Percentiles rank a stretch among this genome's conserved stretches.
These are phyloP conservation scores for Erannis defoliaria DNA, from an alignment of 2,888 invertebrate species.

Conservation along the genomic window DNA sequence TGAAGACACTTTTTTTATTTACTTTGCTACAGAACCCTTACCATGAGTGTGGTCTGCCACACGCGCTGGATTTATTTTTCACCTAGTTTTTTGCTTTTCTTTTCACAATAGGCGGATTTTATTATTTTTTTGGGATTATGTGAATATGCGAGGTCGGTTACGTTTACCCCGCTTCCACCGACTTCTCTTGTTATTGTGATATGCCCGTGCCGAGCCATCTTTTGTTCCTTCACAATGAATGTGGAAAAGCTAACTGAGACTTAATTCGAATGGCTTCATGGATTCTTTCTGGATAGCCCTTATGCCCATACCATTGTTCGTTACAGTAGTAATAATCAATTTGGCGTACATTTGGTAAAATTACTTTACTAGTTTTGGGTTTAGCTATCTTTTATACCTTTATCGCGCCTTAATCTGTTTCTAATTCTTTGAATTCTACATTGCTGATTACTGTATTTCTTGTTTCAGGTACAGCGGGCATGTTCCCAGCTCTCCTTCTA, in stretches of 20 bases:
- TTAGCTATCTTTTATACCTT: not conserved
- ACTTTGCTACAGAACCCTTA: too few species aligned
- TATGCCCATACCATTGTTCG: slow-evolving; percentile 17
- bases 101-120: too few species aligned
- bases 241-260: slow-evolving; percentile 29
- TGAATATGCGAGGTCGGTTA: slow-evolving; percentile 14
- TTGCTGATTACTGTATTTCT: slow-evolving; percentile 6
- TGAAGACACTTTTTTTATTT: too few species aligned
- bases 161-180: slow-evolving; percentile 14
- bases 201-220: slow-evolving; percentile 12
- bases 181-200: slow-evolving; percentile 19
- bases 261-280: slow-evolving; percentile 24
- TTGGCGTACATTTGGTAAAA: not conserved
- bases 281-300: slow-evolving; percentile 16
- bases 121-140: slow-evolving; percentile 8
- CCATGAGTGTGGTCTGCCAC: too few species aligned
- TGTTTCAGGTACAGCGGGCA: slow-evolving; percentile 26
- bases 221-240: slow-evolving; percentile 32
- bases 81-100: too few species aligned
- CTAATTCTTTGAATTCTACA: not conserved
- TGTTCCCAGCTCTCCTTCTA: not conserved
- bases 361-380: too few species aligned
- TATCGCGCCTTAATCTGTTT: not conserved
- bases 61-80: too few species aligned
- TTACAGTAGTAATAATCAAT: slow-evolving; percentile 3